Base-by-base conservation (phyloP, 2,113 vertebrate genomes). In the Tringa solitaria region DNA sequence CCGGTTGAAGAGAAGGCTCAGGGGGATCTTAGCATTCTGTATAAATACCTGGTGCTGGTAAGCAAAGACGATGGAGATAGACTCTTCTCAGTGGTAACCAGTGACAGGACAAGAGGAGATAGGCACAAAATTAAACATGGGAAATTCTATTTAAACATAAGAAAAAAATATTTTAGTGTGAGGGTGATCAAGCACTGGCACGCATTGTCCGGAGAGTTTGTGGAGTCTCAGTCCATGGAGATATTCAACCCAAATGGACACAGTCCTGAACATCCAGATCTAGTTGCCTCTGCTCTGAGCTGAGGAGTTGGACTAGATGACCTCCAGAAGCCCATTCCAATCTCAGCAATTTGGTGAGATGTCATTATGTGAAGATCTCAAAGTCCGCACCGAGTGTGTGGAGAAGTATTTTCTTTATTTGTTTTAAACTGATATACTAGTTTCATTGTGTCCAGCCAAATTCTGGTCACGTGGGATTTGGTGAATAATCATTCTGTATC, bases 171-270 rank as follows among this genome's bases (percentile, higher is more conserved):
- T 33, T 80, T 67, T 39, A 50, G 4, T 39, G 14, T 30, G 14
- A 60, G 3, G 12, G 10, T 30, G 18, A 12, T 70, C 50, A 79
- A 68, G 16, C 6, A 28, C 26, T 72, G 48, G 37, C 15, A 30
- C 4, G 20, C 0, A 0, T 33, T 68, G 8, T 28, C 64, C 50
- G 73, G 51, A 68, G 13, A 48, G 35, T 68, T 46, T 76, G 14
- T 30, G 35, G 16, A 63, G 11, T 54, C 21, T 59, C 24, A 14
- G 39, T 59, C 24, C 19, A 12, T 50, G 21, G 18, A 77, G 48
- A n/a, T 82, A 69, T 33, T 59, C 21, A 59, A 69, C 24, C 2
- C 8, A n/a, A 68, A 76, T 5, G 12, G 45, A 54, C 32, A 41
- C 4, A 73, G 21, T 22, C 21, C 48, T 77, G 64, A 70, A 15